Evolutionary conservation across 2,888 invertebrate species (phyloP), one percentile per base, ranked within the genome.

Genomic region (Dorcus parallelipipedus): DNA sequence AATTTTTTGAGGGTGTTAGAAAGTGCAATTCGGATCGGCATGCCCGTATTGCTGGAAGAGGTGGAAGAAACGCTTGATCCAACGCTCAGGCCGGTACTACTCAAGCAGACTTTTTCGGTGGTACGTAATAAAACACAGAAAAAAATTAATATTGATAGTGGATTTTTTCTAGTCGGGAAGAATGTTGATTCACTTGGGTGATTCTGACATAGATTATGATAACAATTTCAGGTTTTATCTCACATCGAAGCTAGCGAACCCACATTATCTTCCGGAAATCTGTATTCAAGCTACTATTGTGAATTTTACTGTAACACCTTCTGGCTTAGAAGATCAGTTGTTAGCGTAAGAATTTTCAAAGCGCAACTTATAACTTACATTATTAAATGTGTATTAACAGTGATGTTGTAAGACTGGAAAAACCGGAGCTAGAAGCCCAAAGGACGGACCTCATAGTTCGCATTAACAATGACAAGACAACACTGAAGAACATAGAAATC

Each of bases 211-310:
- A n/a, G 95, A 96, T 69, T 96, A 94, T 76, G 92, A 94, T 74
- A 75, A 80, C 0, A 88, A 91, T 71, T 97, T 97, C 76, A 85
- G 87, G 48, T 84, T 97, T 49, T 96, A 95, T 75, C 87, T 97
- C 72, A 95, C 95, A 0, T 94, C 95, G 1, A 95, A 95, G 78
- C 80, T 95, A 55, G 85, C 93, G 0, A 96, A 96, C 81, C 97
- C 97, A 0, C 95, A 95, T 79, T 96, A 95, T 77, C 78, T 95
- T 62, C 96, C 96, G 0, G 95, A 96, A 77, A 86, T 95, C 61
- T 94, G 95, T 72, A 93, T 93, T 59, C 93, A 94, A 81, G 95
- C 95, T 1, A 93, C 94, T 0, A 82, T 97, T 9, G 90, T 97
- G 6, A 96, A 97, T 79, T 97, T 97, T 74, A 91, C 95, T 53